Evolutionary conservation across 2,113 vertebrate species (phyloP), one percentile per base, ranked within the genome.

Genomic region (Equus quagga): DNA sequence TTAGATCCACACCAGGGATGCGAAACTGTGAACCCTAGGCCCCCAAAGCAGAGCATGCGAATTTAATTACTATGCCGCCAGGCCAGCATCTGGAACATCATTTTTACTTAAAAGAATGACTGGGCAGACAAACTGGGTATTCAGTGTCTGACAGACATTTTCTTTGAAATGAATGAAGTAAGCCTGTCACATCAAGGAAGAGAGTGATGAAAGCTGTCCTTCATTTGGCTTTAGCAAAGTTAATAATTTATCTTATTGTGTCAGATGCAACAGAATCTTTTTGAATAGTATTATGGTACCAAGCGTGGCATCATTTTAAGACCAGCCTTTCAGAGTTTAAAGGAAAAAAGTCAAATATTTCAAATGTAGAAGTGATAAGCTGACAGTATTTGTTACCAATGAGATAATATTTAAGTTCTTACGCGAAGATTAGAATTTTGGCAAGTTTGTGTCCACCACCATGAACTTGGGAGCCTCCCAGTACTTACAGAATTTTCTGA

Each of bases 161-260:
- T 82, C 33, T 87, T 67, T 56, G 78, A 72, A 86, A 73, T 17
- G n/a, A 89, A 46, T 54, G 60, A 92, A 70, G n/a, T 85, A 26
- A 72, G 33, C 36, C 56, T 92, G 51, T 85, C 15, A 64, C 49
- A n/a, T 60, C 17, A 81, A 60, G 41, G 60, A 56, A 62, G 80
- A 58, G 13, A 44, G n/a, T 49, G 54, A 58, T 11, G 54, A 46
- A 94, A 54, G 26, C 23, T 51, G 21, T 60, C 46, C 8, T 90
- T 85, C 17, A 33, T 44, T 78, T 65, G 46, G 36, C 67, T 81
- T 93, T 78, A 46, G 41, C 10, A 2, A 64, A 80, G n/a, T 89
- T 90, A 82, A 91, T 91, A 94, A 94, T 81, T 76, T 26, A n/a
- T 24, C 26, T 70, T 93, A 36, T 17, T 84, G 58, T 88, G 65